Base-by-base conservation (phyloP, 1,140 invertebrate genomes). In the Cyclargus thomasi region DNA sequence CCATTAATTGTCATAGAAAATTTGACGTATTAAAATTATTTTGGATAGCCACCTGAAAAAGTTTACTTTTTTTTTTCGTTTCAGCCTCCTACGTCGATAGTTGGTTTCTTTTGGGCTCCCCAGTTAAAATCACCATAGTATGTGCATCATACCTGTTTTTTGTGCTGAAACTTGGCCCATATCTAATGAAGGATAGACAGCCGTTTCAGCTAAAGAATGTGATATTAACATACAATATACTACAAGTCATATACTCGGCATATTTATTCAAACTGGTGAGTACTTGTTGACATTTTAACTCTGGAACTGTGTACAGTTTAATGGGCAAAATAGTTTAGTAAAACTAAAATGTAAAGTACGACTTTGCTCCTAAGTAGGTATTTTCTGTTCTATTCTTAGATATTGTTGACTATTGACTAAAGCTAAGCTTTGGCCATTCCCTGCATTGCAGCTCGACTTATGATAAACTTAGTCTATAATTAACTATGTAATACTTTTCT, bases 61-160 rank as follows among this genome's bases (percentile, higher is more conserved):
- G 3, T 4, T 20, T 64, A n/a, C n/a, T 63, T 63, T 65, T 70
- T 67, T 65, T 17, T 39, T 17, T n/a, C 18, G 66, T 73, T 73
- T 39, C 68, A 75, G 73, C 69, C n/a, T 64, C 67, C 53, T 70
- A 68, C 53, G 96, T 96, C 7, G 92, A 92, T 66, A 92, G 95
- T 70, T 97, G 96, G 96, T 93, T 95, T 67, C 85, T 98, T 8
- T 94, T 96, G 79, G 91, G 93, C 47, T 93, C 94, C 29, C 96
- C 95, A 21, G 92, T 92, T 21, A 95, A 96, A 0, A 88, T 96
- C 0, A 70, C 95, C 1, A 92, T 92, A 8, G 93, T 96, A 55
- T 93, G 1, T 90, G 55, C 4, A 7, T 20, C 55, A 20, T 59
- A 59, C 20, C 20, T 59, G 11, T 18, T 17, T 20, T 95, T 96